Evolutionary conservation across 2,113 vertebrate genomes (phyloP).

Genomic region (Caranx melampygus): DNA sequence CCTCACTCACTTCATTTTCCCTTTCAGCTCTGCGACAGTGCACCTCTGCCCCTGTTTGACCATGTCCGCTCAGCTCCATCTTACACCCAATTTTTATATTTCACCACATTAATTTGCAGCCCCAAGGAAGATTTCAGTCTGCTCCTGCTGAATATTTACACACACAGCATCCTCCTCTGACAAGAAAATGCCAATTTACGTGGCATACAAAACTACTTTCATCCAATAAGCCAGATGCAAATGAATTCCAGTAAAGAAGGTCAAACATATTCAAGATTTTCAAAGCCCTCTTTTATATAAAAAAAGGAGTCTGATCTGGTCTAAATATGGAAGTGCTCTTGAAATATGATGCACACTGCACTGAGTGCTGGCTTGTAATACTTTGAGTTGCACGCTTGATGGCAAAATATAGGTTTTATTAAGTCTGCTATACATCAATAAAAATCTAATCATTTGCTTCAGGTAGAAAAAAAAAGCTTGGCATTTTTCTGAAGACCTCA

Average conservation of each 20-base stretch:
- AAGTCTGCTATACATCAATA: constrained; percentile 10
- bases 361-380: constrained; percentile 10
- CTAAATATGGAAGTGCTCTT: constrained; percentile 48
- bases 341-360: constrained; percentile 21
- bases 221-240: constrained; percentile 74
- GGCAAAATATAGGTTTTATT: constrained; percentile 10
- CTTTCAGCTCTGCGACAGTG: not conserved
- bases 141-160: constrained; percentile 69
- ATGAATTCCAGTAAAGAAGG: constrained; percentile 71
- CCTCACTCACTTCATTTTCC: constrained; percentile 6
- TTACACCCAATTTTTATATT: constrained; percentile 41
- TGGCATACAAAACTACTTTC: constrained; percentile 55
- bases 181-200: constrained; percentile 69
- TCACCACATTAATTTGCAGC: constrained; percentile 56
- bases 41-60: constrained; percentile 31
- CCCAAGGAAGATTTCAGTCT: constrained; percentile 32
- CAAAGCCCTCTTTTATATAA: constrained; percentile 21
- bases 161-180: constrained; percentile 39
- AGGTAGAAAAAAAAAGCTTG: constrained; percentile 7
- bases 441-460: not conserved
- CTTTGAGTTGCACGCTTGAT: constrained; percentile 20
- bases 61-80: constrained; percentile 5
- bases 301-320: constrained; percentile 31
- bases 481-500: constrained; percentile 27
- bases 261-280: constrained; percentile 70